Conservation (phyloP, 2,888 invertebrate genomes). For the Himalopsyche anomala region DNA sequence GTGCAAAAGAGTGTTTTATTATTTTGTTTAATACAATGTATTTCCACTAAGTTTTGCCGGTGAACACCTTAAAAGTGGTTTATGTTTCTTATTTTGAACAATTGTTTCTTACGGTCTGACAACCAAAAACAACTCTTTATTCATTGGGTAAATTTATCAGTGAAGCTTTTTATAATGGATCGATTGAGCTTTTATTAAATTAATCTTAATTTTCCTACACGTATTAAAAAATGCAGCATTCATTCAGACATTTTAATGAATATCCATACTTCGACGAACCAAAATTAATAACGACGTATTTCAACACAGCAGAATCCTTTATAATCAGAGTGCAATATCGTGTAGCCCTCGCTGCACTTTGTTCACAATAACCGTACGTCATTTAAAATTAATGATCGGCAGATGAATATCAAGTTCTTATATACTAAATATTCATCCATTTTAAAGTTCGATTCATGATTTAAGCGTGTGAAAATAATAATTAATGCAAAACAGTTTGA, state of each 20-base stretch:
- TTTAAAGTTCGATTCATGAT: neutral
- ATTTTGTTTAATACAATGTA: no score
- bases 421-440: neutral
- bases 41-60: no score
- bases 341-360: neutral
- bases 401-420: neutral
- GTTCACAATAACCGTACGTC: neutral
- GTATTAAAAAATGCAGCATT: neutral
- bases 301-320: neutral
- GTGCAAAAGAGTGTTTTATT: no score
- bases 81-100: no score
- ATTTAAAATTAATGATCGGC: neutral
- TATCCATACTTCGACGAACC: neutral
- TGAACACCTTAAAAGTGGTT: no score
- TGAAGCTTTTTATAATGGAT: neutral
- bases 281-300: neutral
- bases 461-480: slow-evolving; percentile 15
- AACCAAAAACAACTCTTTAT: no score
- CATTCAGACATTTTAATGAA: no score
- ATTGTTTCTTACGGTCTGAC: no score
- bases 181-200: neutral
- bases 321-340: neutral
- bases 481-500: neutral
- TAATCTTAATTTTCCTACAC: neutral
- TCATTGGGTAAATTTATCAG: no score